Evolutionary conservation across 2,888 invertebrate genomes (phyloP), one percentile per base, ranked within the genome.

Genomic region (Zygogramma bicolorata): DNA sequence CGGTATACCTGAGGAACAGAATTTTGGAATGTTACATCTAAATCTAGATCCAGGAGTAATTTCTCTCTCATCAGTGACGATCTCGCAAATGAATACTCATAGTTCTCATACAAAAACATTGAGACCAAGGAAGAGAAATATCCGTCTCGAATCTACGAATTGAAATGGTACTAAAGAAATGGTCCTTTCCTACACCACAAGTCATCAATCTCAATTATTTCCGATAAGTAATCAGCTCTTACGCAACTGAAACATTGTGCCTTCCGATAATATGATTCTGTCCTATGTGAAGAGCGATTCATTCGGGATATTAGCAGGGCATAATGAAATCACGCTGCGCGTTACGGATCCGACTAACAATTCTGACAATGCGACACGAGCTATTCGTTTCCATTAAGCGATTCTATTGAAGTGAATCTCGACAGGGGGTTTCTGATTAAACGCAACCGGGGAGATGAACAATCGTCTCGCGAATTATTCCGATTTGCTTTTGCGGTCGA

Each of bases 351-450:
- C 74, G 77, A 78, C 75, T 80, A 79, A 83, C 82, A 82, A 83
- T 80, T 79, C 77, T 77, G 76, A 79, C 80, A 82, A 81, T 77
- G 79, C 81, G 82, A 78, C 83, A 81, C 82, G 83, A 82, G 83
- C 81, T 78, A 83, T 84, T 84, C 83, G 80, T 83, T 82, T 82
- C 82, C 81, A 84, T 82, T 83, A 81, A 77, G 78, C 78, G 69
- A 71, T 77, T 80, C 80, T 81, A 83, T 83, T 81, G 83, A 80
- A 78, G 77, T 72, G 77, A 75, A 75, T 80, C 79, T 75, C 80
- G 31, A 49, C 77, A 79, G 83, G 82, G 81, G 76, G 77, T 79
- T 78, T 74, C 76, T 83, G 83, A 83, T 83, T 83, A 82, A 83
- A 83, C 79, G 75, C 79, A 80, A 79, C 79, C 81, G 80, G 81